A percentile compares a stretch with the other conserved stretches of the same genome.
Evolutionary conservation across 2,113 vertebrate species (phyloP).

Genomic region (Zosterops hypoxanthus): DNA sequence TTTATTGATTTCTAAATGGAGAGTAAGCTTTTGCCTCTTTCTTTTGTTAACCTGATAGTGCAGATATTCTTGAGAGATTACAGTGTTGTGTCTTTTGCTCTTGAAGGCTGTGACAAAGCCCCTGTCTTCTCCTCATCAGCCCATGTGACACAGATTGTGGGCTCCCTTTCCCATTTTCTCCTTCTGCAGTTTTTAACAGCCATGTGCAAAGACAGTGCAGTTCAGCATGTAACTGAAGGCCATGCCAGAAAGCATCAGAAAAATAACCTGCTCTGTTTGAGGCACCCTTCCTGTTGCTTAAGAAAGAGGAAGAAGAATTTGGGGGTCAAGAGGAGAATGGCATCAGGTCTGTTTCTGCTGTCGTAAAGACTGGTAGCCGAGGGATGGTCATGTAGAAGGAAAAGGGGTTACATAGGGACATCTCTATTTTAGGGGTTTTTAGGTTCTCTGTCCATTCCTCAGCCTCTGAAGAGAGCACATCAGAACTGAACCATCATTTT

Average conservation of each 20-base stretch:
- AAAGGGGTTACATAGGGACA: not conserved
- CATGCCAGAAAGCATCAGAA: not conserved
- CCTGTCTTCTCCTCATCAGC: not conserved
- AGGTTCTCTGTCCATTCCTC: not conserved
- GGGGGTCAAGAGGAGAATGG: not conserved
- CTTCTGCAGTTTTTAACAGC: not conserved
- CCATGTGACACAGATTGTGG: not conserved
- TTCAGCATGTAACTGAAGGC: not conserved
- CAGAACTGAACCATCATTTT: not conserved
- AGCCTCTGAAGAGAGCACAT: not conserved
- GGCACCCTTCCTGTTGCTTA: not conserved
- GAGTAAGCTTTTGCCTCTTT: not conserved
- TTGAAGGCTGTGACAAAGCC: not conserved
- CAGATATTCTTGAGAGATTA: not conserved
- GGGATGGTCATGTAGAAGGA: not conserved
- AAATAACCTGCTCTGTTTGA: not conserved
- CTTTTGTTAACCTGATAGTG: not conserved
- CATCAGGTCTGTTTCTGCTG: not conserved
- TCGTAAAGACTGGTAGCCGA: not conserved
- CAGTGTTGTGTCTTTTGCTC: not conserved
- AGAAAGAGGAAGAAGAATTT: not conserved
- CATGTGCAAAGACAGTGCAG: not conserved
- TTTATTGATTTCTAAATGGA: not conserved
- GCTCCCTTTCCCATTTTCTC: not conserved
- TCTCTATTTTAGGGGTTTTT: not conserved